These are phyloP conservation scores for Sarcoramphus papa DNA, from an alignment of 2,797 vertebrate genomes.

Conservation along the genomic window DNA sequence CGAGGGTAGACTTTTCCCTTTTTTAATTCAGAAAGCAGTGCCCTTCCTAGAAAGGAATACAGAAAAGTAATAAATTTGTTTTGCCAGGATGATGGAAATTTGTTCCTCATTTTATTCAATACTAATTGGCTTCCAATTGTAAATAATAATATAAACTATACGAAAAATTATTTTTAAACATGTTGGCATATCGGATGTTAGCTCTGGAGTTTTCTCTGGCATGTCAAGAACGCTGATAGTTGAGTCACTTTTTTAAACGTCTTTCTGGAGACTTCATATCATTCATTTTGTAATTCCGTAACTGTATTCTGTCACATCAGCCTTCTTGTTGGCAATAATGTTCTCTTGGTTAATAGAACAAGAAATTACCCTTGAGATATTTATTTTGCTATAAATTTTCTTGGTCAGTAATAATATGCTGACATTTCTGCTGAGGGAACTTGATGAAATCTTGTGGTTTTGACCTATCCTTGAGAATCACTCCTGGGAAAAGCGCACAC, in stretches of 20 bases:
- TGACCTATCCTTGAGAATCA: conserved; percentile 49
- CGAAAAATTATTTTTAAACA: accelerated
- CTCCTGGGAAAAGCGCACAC: neutral
- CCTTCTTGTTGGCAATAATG: conserved; percentile 11
- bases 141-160: neutral
- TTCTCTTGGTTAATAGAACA: conserved; percentile 29
- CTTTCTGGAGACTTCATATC: neutral
- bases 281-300: neutral
- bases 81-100: neutral
- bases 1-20: neutral
- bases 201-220: neutral
- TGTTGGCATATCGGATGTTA: neutral
- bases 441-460: conserved; percentile 47
- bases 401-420: conserved; percentile 41
- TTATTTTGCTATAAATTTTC: conserved; percentile 54
- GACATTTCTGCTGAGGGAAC: conserved; percentile 47
- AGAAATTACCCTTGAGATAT: conserved; percentile 46
- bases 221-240: neutral
- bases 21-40: neutral
- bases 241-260: neutral
- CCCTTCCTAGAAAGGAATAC: neutral
- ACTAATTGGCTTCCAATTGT: neutral
- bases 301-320: conserved; percentile 13
- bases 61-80: neutral
- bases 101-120: neutral